Conservation (phyloP, 2,797 vertebrate species). For the Gymnocypris eckloni region DNA sequence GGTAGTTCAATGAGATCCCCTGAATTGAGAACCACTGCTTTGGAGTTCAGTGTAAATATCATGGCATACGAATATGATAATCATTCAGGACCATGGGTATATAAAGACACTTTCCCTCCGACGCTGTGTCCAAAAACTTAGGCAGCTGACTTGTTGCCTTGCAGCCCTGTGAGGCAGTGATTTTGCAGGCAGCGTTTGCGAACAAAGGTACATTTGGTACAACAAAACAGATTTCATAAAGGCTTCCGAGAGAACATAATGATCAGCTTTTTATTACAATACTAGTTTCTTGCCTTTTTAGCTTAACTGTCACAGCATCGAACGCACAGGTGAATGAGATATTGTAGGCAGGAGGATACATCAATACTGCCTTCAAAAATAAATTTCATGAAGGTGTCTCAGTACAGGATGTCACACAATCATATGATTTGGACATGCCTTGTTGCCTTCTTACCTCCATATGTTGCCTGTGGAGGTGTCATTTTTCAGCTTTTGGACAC, state of each 20-base stretch:
- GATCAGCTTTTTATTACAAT: neutral
- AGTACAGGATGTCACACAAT: neutral
- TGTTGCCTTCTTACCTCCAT: neutral
- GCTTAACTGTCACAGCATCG: neutral
- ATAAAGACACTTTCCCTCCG: neutral
- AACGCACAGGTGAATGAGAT: neutral
- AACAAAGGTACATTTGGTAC: neutral
- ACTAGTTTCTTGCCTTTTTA: neutral
- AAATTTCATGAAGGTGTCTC: neutral
- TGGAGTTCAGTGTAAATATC: neutral
- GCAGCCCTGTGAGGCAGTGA: neutral
- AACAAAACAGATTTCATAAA: neutral
- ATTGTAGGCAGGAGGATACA: neutral
- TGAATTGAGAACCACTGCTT: neutral
- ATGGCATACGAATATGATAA: neutral
- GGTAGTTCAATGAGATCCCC: neutral
- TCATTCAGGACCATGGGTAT: neutral
- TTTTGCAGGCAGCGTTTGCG: neutral
- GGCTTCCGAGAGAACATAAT: neutral
- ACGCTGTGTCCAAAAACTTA: neutral
- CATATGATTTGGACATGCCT: neutral
- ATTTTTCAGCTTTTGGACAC: neutral
- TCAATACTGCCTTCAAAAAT: neutral
- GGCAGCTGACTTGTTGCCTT: conserved; percentile 1
- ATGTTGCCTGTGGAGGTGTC: neutral